These are phyloP conservation scores for Molossus molossus DNA, from an alignment of 2,797 vertebrate species.

Conservation along the genomic window DNA sequence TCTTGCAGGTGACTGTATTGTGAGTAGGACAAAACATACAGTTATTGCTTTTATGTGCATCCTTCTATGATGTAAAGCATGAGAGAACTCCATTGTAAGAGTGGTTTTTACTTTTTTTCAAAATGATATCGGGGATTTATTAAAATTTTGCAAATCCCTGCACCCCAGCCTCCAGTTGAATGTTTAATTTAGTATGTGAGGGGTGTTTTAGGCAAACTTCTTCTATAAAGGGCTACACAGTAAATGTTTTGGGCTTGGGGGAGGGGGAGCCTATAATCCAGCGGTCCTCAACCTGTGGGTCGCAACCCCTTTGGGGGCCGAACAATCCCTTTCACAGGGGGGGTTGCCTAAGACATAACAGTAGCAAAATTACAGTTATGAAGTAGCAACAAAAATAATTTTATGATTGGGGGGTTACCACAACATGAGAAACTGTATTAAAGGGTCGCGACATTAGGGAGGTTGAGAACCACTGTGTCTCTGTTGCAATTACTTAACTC, in stretches of 20 bases:
- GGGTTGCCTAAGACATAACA: too few relatives aligned
- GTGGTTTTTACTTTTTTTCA: background rate
- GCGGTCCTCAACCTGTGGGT: too few relatives aligned
- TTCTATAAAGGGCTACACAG: background rate
- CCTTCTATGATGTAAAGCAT: conserved; percentile 15
- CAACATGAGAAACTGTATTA: too few relatives aligned
- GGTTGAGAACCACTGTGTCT: too few relatives aligned
- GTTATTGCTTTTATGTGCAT: background rate
- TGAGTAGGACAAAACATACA: background rate
- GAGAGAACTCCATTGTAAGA: background rate
- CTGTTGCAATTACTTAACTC: conserved; percentile 4
- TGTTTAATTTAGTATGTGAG: background rate
- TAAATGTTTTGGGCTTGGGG: background rate
- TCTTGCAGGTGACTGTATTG: background rate
- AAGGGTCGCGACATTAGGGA: too few relatives aligned
- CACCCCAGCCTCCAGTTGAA: background rate
- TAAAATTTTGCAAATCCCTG: conserved; percentile 26
- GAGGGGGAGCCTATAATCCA: background rate
- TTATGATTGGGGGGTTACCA: too few relatives aligned
- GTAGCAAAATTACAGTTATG: too few relatives aligned
- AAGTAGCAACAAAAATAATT: too few relatives aligned
- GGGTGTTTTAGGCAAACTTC: conserved; percentile 1
- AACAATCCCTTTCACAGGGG: too few relatives aligned
- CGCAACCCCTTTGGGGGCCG: too few relatives aligned
- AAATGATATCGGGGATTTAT: conserved; percentile 2